A percentile compares a stretch with the other conserved stretches of the same genome.
These are phyloP conservation scores for Falco naumanni DNA, from an alignment of 2,797 vertebrate genomes.

Conservation along the genomic window DNA sequence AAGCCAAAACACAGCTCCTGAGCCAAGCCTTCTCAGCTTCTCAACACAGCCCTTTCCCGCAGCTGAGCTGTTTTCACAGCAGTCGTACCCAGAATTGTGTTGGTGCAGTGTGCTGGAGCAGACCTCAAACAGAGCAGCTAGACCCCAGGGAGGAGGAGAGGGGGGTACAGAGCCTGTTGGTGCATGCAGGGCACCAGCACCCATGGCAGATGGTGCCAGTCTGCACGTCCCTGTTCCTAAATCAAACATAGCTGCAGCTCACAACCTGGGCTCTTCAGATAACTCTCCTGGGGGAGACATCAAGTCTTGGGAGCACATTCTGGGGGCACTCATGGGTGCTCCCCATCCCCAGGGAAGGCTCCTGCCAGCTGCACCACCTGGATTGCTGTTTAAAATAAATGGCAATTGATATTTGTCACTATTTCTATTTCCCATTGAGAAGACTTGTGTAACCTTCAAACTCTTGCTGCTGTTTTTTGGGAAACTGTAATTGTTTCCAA, in stretches of 20 bases:
- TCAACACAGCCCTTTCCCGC: neutral
- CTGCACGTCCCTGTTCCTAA: neutral
- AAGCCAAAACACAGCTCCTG: neutral
- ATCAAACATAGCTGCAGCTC: neutral
- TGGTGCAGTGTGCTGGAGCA: neutral
- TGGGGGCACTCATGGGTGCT: fast-evolving
- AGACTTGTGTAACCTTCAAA: neutral
- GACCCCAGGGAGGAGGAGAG: neutral
- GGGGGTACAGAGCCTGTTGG: neutral
- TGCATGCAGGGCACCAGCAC: neutral
- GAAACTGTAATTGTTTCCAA: neutral
- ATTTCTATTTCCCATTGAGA: neutral
- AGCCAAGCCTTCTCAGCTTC: neutral
- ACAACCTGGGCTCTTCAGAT: neutral
- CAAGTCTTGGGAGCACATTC: neutral
- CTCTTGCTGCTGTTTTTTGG: neutral
- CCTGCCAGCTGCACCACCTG: neutral
- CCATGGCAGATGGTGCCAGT: neutral
- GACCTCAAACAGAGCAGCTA: neutral
- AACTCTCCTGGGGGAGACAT: neutral
- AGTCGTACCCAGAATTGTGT: too few species aligned
- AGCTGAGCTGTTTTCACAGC: neutral
- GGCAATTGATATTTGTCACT: neutral
- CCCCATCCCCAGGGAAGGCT: neutral
- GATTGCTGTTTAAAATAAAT: neutral